phyloP scores from a whole-genome alignment of 53 echinoderm and acorn worm species.

The Apostichopus leukothele region DNA sequence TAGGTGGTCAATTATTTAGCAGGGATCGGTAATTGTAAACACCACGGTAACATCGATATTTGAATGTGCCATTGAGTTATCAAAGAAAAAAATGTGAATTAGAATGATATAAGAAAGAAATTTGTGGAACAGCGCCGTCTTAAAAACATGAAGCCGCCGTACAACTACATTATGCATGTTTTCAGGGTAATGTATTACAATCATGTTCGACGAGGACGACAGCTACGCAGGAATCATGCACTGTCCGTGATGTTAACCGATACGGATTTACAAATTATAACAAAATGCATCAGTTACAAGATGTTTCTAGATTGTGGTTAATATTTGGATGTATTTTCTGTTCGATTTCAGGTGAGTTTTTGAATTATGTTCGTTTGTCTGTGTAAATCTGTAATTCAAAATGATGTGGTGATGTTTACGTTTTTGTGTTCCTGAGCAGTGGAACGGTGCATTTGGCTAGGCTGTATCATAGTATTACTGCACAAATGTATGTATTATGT shows the following conservation, averaged over 20 bases:
- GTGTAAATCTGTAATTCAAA: neutral
- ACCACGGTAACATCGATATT: too few relatives aligned
- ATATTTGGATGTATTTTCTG: neutral
- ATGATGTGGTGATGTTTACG: neutral
- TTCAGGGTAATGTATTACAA: neutral
- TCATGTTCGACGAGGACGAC: neutral
- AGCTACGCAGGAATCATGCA: neutral
- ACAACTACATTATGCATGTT: conserved; percentile 11
- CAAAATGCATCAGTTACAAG: conserved; percentile 14
- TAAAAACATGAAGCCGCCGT: neutral
- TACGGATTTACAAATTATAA: conserved; percentile 5
- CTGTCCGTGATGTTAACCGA: conserved; percentile 14
- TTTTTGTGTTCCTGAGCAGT: neutral
- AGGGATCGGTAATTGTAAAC: too few relatives aligned
- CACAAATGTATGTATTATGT: neutral
- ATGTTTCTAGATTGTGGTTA: conserved; percentile 18
- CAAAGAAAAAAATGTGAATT: too few relatives aligned
- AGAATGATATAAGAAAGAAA: neutral
- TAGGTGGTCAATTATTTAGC: too few relatives aligned
- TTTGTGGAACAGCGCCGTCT: conserved; percentile 13
- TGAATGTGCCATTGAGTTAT: too few relatives aligned
- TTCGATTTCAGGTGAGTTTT: conserved; percentile 4
- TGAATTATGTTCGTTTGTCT: neutral
- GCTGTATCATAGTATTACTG: neutral
- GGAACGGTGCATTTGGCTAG: neutral